A percentile compares a stretch with the other conserved stretches of the same genome.
These are phyloP conservation scores for Alces alces DNA, from an alignment of 2,113 vertebrate genomes.

Conservation along the genomic window DNA sequence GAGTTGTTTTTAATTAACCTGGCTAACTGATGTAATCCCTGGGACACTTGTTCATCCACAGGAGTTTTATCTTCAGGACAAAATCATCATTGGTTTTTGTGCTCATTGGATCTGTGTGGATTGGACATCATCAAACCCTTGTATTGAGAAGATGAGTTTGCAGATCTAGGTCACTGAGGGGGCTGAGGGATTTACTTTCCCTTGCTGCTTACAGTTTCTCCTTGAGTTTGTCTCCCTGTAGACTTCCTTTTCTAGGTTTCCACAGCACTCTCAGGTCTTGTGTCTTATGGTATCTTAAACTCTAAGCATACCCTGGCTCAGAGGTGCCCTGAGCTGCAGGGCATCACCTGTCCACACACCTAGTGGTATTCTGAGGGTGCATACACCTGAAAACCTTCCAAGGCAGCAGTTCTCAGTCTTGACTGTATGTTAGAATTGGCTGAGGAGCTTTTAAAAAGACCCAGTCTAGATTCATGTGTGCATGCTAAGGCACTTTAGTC, in stretches of 20 bases:
- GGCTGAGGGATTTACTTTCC: neutral
- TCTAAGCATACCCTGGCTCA: neutral
- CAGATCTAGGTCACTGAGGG: neutral
- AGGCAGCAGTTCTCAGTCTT: neutral
- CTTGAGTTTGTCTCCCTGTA: neutral
- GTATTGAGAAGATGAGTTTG: neutral
- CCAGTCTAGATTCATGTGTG: neutral
- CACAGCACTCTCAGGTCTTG: neutral
- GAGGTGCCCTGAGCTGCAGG: neutral
- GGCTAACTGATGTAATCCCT: neutral
- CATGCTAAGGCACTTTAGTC: neutral
- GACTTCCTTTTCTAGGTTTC: neutral
- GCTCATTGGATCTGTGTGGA: neutral
- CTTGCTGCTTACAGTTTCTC: neutral
- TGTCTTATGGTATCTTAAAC: neutral
- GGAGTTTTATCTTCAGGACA: neutral
- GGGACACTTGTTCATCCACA: neutral
- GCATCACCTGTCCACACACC: neutral
- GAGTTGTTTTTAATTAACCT: constrained; percentile 57
- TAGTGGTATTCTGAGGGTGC: neutral
- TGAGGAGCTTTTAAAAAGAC: neutral
- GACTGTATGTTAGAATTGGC: neutral
- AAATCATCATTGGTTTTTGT: neutral
- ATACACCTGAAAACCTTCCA: neutral
- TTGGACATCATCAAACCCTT: neutral